Base-by-base conservation (phyloP, 2,797 vertebrate genomes). In the Catamblyrhynchus diadema region DNA sequence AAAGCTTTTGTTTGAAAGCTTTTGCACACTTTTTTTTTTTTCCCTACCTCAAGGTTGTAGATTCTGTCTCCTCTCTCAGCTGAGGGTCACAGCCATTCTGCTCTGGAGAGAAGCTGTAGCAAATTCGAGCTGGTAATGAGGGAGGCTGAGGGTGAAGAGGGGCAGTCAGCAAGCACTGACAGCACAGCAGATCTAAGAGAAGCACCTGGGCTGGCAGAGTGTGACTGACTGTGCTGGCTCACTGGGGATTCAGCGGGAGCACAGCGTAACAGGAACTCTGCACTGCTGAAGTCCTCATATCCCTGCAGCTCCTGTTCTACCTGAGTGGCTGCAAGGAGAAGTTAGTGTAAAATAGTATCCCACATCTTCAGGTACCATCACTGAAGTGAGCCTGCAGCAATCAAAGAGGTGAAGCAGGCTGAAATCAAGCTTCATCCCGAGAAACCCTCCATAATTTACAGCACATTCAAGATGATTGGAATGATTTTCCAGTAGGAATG, bases 31-130 rank as follows among this genome's bases (percentile, higher is more conserved):
- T 44, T 35, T 20, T 70, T 10, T 33, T 54, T 30, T n/a, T 10
- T 5, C 4, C 5, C 7, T 41, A 9, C 5, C 4, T 27, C 7
- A 2, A 3, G 9, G 6, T 3, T n/a, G 59, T 24, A 12, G 27
- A 18, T 25, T 64, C 18, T 18, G 25, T 64, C n/a, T 37, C n/a
- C 27, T 57, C 23, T 54, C 42, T 44, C 42, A 54, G 57, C 50
- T 10, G 41, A 41, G 37, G 54, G 14, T 54, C 32, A 27, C n/a
- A 22, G 44, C 14, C 17, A 24, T 37, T 37, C 37, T 37, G 37
- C 11, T 37, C 37, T 37, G 37, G 37, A 37, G 37, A 37, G 37
- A 37, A 37, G 48, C 53, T 71, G 66, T 62, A 22, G 3, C 12
- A 44, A 35, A 10, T 47, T 2, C 8, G 67, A 6, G 28, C 4